phyloP scores from a whole-genome alignment of 2,888 invertebrate species.

The Celastrina argiolus region DNA sequence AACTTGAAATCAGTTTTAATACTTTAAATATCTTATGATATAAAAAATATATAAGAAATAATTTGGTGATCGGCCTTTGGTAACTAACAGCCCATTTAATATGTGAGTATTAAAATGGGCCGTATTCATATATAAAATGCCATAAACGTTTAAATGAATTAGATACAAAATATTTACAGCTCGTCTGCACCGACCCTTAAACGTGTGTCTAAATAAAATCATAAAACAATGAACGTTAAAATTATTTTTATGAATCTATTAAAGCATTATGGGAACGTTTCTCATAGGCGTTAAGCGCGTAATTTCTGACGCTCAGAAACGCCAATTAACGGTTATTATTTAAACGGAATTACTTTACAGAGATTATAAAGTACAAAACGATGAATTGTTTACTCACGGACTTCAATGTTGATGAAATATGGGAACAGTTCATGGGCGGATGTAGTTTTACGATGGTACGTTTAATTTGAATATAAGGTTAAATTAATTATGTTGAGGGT shows the following conservation, averaged over 20 bases:
- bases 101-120: too few relatives aligned
- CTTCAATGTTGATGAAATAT: slow-evolving; percentile 16
- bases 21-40: too few relatives aligned
- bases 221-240: slow-evolving; percentile 15
- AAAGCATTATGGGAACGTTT: slow-evolving; percentile 19
- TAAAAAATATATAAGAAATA: too few relatives aligned
- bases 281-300: slow-evolving; percentile 13
- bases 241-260: background rate
- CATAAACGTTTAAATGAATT: background rate
- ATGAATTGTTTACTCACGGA: slow-evolving; percentile 15
- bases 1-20: too few relatives aligned
- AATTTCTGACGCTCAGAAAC: slow-evolving; percentile 10
- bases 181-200: background rate
- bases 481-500: background rate
- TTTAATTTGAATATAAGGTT: slow-evolving; percentile 9
- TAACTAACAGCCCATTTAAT: too few relatives aligned
- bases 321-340: slow-evolving; percentile 9
- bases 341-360: slow-evolving; percentile 20
- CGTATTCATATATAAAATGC: too few relatives aligned
- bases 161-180: background rate
- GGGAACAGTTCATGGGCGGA: slow-evolving; percentile 20
- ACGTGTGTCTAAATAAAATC: background rate
- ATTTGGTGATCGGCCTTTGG: too few relatives aligned
- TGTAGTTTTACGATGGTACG: background rate
- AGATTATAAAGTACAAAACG: slow-evolving; percentile 12